phyloP scores from a whole-genome alignment of 2,888 invertebrate species.

The Lissocephala sabroskyi region DNA sequence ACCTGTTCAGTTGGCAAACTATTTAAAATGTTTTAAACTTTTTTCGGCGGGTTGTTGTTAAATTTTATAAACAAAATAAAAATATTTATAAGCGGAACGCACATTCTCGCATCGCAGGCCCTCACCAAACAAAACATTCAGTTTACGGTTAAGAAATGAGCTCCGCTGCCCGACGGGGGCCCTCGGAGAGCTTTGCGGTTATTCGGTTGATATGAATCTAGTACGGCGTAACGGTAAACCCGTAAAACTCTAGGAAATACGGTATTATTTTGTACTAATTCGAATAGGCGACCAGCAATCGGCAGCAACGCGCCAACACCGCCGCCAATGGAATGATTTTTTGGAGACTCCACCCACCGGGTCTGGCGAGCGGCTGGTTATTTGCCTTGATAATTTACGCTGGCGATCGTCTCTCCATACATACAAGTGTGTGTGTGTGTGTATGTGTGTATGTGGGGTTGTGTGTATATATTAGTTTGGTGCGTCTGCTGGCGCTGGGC shows the following conservation, averaged over 20 bases:
- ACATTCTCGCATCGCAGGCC: no score
- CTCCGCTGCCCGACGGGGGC: no score
- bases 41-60: slow-evolving; percentile 44
- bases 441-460: slow-evolving; percentile 7
- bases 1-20: slow-evolving; percentile 67
- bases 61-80: slow-evolving; percentile 58
- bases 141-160: not conserved
- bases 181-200: not conserved
- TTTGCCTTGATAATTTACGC: not conserved
- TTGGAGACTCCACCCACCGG: not conserved
- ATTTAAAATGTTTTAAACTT: slow-evolving; percentile 70
- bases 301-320: slow-evolving; percentile 17
- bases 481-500: slow-evolving; percentile 18
- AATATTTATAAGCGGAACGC: slow-evolving; percentile 28
- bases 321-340: not conserved
- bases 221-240: slow-evolving; percentile 56
- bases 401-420: not conserved
- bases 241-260: slow-evolving; percentile 63
- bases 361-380: no score
- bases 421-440: not conserved
- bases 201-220: not conserved
- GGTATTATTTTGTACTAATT: slow-evolving; percentile 68
- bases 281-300: slow-evolving; percentile 51
- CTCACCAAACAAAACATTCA: not conserved
- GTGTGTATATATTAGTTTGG: slow-evolving; percentile 24